Conservation (phyloP, 2,888 invertebrate genomes). For the Eubasilissa splendida region DNA sequence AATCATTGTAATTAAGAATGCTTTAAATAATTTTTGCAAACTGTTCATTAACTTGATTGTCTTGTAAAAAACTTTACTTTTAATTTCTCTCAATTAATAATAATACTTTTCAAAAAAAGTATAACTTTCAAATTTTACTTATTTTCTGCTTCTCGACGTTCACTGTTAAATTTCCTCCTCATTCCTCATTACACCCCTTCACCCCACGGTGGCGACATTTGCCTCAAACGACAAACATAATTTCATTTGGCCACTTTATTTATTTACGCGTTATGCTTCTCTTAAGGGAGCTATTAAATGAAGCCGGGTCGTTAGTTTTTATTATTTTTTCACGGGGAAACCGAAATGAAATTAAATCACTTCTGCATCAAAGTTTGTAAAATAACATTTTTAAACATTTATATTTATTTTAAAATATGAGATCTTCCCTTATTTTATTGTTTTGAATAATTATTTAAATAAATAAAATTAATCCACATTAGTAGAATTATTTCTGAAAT, state of each 20-base stretch:
- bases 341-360: conserved; percentile 33
- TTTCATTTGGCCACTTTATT: conserved; percentile 58
- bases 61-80: too few relatives aligned
- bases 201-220: conserved; percentile 54
- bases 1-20: too few relatives aligned
- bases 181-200: background rate
- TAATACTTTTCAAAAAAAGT: too few relatives aligned
- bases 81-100: too few relatives aligned
- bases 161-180: background rate
- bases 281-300: conserved; percentile 52
- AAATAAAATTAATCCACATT: too few relatives aligned
- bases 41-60: too few relatives aligned
- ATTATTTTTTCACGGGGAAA: conserved; percentile 16
- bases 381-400: too few relatives aligned
- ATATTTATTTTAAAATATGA: too few relatives aligned
- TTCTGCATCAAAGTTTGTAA: background rate
- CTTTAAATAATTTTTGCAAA: too few relatives aligned
- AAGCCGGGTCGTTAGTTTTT: conserved; percentile 32
- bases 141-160: background rate
- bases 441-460: too few relatives aligned
- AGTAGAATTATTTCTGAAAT: too few relatives aligned
- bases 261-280: conserved; percentile 55
- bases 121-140: background rate
- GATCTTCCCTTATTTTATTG: too few relatives aligned
- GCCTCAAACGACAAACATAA: conserved; percentile 58